Evolutionary conservation across 1,140 invertebrate species (phyloP).

Genomic region (Dicyema japonicum): DNA sequence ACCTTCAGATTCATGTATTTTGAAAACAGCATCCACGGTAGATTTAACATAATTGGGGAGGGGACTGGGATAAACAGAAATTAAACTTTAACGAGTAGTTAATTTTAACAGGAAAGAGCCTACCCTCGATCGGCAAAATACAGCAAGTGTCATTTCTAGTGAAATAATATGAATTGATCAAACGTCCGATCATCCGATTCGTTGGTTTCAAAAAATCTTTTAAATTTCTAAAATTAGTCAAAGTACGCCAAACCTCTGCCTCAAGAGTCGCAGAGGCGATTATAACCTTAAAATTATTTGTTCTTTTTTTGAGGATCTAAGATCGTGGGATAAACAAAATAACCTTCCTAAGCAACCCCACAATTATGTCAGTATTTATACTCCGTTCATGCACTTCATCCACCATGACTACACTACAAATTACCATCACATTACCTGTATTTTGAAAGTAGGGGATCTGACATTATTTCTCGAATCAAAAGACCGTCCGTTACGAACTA

Average conservation of each 20-base stretch:
- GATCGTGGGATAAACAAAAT: conserved; percentile 1
- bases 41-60: conserved; percentile 57
- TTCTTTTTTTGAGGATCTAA: conserved; percentile 36
- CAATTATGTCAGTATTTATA: conserved; percentile 57
- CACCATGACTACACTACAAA: conserved; percentile 27
- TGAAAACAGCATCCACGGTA: conserved; percentile 47
- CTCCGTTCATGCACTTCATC: conserved; percentile 85
- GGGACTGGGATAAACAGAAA: conserved; percentile 28
- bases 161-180: conserved; percentile 3
- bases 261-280: conserved; percentile 78
- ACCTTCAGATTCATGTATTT: conserved; percentile 47
- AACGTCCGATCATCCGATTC: conserved; percentile 11
- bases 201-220: conserved; percentile 52
- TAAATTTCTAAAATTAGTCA: conserved; percentile 21
- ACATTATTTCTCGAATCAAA: conserved; percentile 52
- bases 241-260: conserved; percentile 27
- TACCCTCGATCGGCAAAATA: conserved; percentile 52
- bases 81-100: conserved; percentile 33
- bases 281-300: conserved; percentile 38
- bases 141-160: conserved; percentile 32
- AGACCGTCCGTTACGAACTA: conserved; percentile 89
- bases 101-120: conserved; percentile 50
- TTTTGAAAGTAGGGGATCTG: conserved; percentile 50
- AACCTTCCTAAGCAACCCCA: conserved; percentile 78
- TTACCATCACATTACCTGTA: conserved; percentile 51